phyloP scores from a whole-genome alignment of 2,113 vertebrate genomes.

The Cyprinodon variegatus region DNA sequence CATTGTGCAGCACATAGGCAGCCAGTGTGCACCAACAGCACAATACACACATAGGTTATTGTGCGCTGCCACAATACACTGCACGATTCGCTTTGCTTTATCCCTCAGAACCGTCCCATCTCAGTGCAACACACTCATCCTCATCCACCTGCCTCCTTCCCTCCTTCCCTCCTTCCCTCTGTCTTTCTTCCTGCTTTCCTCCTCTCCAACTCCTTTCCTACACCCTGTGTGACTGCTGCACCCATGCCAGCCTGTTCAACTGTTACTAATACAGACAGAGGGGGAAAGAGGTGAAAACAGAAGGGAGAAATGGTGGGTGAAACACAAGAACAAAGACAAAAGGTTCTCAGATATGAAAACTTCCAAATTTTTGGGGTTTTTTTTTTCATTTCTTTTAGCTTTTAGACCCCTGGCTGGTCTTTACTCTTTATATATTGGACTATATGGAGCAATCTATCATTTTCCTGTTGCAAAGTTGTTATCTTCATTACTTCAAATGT shows the following conservation, averaged over 20 bases:
- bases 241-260: slow-evolving; percentile 70
- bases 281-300: slow-evolving; percentile 33
- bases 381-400: not conserved
- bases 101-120: slow-evolving; percentile 60
- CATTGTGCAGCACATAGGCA: slow-evolving; percentile 69
- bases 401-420: not conserved
- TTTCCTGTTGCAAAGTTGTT: not conserved
- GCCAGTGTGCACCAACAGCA: slow-evolving; percentile 70
- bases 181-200: slow-evolving; percentile 27
- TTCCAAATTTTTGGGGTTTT: not conserved
- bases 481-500: not conserved
- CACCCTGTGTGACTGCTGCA: slow-evolving; percentile 51
- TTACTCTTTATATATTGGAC: not conserved
- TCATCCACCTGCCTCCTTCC: slow-evolving; percentile 54
- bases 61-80: slow-evolving; percentile 69
- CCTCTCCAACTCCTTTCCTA: slow-evolving; percentile 44
- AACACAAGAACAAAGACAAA: not conserved
- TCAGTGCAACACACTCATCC: slow-evolving; percentile 29
- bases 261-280: slow-evolving; percentile 69
- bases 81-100: slow-evolving; percentile 51
- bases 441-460: not conserved
- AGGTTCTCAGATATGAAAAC: slow-evolving; percentile 9
- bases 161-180: slow-evolving; percentile 19
- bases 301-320: slow-evolving; percentile 23
- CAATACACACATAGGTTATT: slow-evolving; percentile 78